Percentiles rank a stretch among this genome's conserved stretches.
Conservation (phyloP, 2,888 invertebrate species). For the Choreutis nemorana region DNA sequence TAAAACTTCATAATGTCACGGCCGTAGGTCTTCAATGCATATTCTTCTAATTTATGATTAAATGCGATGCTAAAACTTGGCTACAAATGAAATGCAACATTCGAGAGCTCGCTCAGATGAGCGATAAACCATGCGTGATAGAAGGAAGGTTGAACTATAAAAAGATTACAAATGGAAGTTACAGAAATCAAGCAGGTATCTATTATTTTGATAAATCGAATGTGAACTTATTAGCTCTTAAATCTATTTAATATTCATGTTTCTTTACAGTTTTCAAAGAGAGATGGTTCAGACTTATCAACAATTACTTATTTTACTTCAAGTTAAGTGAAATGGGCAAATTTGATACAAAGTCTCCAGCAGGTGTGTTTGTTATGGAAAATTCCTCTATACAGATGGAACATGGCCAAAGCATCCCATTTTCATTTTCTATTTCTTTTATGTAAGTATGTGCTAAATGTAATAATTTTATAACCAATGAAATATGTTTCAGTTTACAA, state of each 20-base stretch:
- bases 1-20: too few species aligned
- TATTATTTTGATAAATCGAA: background rate
- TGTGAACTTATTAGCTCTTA: too few species aligned
- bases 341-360: constrained; percentile 70
- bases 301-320: constrained; percentile 80
- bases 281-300: constrained; percentile 77
- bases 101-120: constrained; percentile 70
- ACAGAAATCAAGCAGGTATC: constrained; percentile 56
- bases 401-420: constrained; percentile 71
- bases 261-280: constrained; percentile 74
- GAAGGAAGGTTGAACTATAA: constrained; percentile 79
- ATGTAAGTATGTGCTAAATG: constrained; percentile 62
- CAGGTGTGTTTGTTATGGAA: constrained; percentile 78
- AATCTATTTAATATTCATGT: constrained; percentile 6
- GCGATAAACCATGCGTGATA: constrained; percentile 68
- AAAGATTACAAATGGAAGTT: constrained; percentile 64
- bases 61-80: background rate
- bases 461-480: too few species aligned
- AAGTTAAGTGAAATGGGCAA: constrained; percentile 73
- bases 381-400: constrained; percentile 76
- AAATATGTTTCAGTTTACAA: too few species aligned
- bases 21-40: too few species aligned
- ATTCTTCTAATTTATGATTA: too few species aligned
- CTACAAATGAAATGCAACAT: constrained; percentile 76
- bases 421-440: constrained; percentile 79